Conservation (phyloP, 2,113 vertebrate species). For the Fregetta grallaria region DNA sequence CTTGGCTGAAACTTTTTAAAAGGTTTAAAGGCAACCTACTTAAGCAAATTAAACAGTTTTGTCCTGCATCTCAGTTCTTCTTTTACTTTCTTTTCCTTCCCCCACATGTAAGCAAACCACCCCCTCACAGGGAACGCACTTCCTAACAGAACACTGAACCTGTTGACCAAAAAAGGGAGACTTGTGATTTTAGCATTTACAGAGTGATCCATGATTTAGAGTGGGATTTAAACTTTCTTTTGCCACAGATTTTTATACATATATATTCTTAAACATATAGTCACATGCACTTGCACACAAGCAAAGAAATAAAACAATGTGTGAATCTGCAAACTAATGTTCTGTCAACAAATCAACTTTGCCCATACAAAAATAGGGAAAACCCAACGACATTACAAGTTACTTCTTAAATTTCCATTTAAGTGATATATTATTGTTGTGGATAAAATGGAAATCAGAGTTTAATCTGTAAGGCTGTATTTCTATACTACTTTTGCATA, state of each 20-base stretch:
- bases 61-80: not conserved
- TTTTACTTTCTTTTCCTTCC: not conserved
- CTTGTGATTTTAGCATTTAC: not conserved
- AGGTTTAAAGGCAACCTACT: not conserved
- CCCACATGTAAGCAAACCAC: not conserved
- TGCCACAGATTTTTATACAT: not conserved
- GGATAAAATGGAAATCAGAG: not conserved
- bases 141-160: not conserved
- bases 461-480: not conserved
- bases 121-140: not conserved
- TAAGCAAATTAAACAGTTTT: not conserved
- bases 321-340: not conserved
- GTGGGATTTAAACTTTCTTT: not conserved
- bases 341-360: not conserved
- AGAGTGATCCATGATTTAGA: not conserved
- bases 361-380: not conserved
- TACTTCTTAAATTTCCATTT: not conserved
- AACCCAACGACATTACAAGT: not conserved
- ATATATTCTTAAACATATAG: not conserved
- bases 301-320: not conserved
- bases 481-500: not conserved
- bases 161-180: not conserved
- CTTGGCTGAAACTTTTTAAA: not conserved
- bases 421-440: not conserved
- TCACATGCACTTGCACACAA: not conserved